Percentiles rank a stretch among this genome's conserved stretches.
These are phyloP conservation scores for Manis pentadactyla DNA, from an alignment of 2,797 vertebrate species.

Conservation along the genomic window DNA sequence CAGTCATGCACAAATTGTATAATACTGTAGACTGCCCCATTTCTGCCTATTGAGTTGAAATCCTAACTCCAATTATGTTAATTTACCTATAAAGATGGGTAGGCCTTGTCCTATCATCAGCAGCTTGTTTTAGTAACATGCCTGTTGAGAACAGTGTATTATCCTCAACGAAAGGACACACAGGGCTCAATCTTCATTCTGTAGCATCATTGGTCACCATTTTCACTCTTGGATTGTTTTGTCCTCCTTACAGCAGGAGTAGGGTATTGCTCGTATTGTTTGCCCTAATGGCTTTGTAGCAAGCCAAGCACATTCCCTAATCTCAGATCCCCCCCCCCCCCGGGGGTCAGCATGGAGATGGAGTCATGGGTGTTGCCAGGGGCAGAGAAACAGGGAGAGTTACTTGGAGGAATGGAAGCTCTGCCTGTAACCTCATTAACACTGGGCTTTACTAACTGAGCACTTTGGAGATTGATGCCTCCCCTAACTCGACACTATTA, in stretches of 20 bases:
- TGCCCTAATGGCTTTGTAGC: neutral
- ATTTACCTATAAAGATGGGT: conserved; percentile 92
- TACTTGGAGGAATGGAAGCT: neutral
- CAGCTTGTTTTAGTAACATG: conserved; percentile 92
- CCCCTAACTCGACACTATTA: neutral
- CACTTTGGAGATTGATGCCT: conserved; percentile 30
- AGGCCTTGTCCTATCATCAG: conserved; percentile 91
- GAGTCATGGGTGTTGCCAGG: neutral
- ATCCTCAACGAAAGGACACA: conserved; percentile 28
- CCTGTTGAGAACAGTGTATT: conserved; percentile 81
- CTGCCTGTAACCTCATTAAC: neutral
- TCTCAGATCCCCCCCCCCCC: neutral
- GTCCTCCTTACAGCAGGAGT: neutral
- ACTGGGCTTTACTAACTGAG: neutral
- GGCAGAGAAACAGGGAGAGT: neutral
- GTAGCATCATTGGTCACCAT: neutral
- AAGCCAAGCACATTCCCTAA: neutral
- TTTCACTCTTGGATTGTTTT: neutral
- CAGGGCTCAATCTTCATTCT: neutral
- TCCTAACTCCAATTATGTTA: conserved; percentile 14
- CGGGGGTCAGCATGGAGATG: neutral
- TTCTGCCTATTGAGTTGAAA: conserved; percentile 53
- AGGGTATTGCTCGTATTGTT: neutral
- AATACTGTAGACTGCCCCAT: neutral
- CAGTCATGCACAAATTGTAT: neutral